Conservation (phyloP, 1,140 invertebrate species). For the Vanessa tameamea region DNA sequence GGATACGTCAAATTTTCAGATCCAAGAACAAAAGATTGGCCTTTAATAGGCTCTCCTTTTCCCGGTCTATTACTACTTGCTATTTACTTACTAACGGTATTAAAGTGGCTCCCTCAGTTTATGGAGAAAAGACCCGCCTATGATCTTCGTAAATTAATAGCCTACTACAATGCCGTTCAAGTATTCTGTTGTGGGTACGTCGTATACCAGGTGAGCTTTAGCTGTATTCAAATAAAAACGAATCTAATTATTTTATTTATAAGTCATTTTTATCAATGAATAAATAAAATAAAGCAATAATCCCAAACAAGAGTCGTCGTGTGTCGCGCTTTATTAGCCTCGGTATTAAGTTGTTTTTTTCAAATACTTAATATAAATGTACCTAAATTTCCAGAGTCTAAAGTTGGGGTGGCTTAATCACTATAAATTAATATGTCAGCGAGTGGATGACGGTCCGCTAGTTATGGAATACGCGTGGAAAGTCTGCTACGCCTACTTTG, state of each 20-base stretch:
- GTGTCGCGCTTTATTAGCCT: too few species aligned
- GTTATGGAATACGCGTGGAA: constrained; percentile 83
- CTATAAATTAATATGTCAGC: constrained; percentile 86
- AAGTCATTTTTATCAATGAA: too few species aligned
- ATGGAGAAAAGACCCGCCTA: constrained; percentile 88
- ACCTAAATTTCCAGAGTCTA: constrained; percentile 70
- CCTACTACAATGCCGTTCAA: constrained; percentile 88
- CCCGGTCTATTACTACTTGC: constrained; percentile 81
- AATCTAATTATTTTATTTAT: not conserved
- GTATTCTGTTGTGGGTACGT: constrained; percentile 84
- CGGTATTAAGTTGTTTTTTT: not conserved
- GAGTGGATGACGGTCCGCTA: constrained; percentile 82
- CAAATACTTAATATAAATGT: not conserved
- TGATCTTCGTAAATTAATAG: constrained; percentile 86
- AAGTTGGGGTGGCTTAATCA: constrained; percentile 80
- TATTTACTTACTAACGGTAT: constrained; percentile 86
- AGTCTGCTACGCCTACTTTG: constrained; percentile 86
- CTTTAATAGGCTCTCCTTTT: constrained; percentile 83
- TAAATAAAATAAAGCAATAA: too few species aligned
- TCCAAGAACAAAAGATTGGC: constrained; percentile 83
- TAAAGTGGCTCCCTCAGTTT: constrained; percentile 85
- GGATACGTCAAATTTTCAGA: constrained; percentile 73
- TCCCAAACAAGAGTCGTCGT: too few species aligned
- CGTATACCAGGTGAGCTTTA: constrained; percentile 82
- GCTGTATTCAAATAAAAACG: not conserved